phyloP scores from a whole-genome alignment of 2,113 vertebrate genomes.

The Variabilichromis moorii region DNA sequence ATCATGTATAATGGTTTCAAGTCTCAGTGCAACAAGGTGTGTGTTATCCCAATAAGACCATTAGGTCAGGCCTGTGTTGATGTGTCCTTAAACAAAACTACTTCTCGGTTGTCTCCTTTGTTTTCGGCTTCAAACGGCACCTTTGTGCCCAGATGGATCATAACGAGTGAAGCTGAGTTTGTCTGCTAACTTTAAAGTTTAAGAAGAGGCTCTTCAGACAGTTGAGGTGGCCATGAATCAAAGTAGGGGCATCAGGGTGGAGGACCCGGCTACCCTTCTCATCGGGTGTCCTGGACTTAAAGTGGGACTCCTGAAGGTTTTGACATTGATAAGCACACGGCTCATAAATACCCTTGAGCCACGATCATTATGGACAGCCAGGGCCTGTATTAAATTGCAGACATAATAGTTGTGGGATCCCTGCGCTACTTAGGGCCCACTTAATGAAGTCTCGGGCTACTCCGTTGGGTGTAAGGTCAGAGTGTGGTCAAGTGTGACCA shows the following conservation, averaged over 20 bases:
- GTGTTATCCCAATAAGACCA: neutral
- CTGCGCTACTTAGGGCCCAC: slow-evolving; percentile 8
- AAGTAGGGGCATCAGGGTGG: neutral
- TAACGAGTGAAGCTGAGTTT: neutral
- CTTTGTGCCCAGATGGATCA: neutral
- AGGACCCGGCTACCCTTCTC: neutral
- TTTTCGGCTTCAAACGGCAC: neutral
- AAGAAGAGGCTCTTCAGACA: slow-evolving; percentile 1
- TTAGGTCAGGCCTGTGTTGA: neutral
- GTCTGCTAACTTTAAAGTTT: neutral
- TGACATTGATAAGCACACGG: neutral
- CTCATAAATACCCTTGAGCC: slow-evolving; percentile 24
- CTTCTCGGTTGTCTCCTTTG: neutral
- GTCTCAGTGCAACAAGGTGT: neutral
- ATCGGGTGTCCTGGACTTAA: slow-evolving; percentile 1
- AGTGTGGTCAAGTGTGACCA: slow-evolving; percentile 54
- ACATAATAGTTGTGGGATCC: slow-evolving; percentile 35
- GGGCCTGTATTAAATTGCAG: slow-evolving; percentile 3
- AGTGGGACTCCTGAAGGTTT: neutral
- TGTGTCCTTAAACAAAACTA: neutral
- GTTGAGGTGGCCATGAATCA: slow-evolving; percentile 20
- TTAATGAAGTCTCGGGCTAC: slow-evolving; percentile 24
- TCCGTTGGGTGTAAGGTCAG: slow-evolving; percentile 33
- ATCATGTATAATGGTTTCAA: neutral
- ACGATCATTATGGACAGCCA: neutral